A percentile compares a stretch with the other conserved stretches of the same genome.
Evolutionary conservation across 2,113 vertebrate species (phyloP).

Genomic region (Chroicocephalus ridibundus): DNA sequence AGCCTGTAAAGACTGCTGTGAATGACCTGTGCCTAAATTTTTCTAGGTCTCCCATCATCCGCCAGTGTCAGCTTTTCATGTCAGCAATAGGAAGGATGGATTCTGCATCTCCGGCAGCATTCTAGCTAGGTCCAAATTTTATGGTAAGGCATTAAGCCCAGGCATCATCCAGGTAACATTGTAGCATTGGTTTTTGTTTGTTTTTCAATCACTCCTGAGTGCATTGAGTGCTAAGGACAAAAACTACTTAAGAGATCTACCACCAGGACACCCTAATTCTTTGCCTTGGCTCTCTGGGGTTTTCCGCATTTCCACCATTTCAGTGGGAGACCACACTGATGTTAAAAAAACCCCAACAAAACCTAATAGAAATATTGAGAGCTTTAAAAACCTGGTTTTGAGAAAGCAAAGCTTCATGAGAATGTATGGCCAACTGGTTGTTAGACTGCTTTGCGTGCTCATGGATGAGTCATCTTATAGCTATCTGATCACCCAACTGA

Average conservation of each 20-base stretch:
- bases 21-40: background rate
- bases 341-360: background rate
- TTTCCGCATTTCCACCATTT: background rate
- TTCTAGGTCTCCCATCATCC: slow-evolving; percentile 95
- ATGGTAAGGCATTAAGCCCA: slow-evolving; percentile 77
- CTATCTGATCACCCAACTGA: background rate
- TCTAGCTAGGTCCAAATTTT: slow-evolving; percentile 94
- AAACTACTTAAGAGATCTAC: background rate
- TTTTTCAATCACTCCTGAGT: background rate
- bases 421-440: background rate
- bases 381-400: background rate
- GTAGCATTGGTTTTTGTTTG: background rate
- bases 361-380: background rate
- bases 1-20: background rate
- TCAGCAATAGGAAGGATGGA: slow-evolving; percentile 94
- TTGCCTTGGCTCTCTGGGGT: background rate
- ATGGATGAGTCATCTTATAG: background rate
- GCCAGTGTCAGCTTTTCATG: slow-evolving; percentile 91
- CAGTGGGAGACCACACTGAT: background rate
- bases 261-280: background rate
- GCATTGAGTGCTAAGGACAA: background rate
- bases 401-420: background rate
- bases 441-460: background rate
- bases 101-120: slow-evolving; percentile 92
- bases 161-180: background rate